Evolutionary conservation across 2,113 vertebrate species (phyloP).

Genomic region (Amia ocellicauda): DNA sequence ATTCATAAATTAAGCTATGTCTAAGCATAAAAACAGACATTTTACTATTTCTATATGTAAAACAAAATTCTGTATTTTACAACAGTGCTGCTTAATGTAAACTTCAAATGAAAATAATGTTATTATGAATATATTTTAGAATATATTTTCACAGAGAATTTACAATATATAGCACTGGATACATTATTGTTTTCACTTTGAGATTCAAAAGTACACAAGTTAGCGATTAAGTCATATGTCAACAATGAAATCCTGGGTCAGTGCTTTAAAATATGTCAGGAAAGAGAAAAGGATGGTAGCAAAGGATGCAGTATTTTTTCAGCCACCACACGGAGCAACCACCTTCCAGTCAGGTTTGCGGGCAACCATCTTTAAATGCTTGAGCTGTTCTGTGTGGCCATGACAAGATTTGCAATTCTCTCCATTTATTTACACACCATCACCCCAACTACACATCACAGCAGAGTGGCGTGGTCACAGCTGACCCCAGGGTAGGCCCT

Average conservation of each 20-base stretch:
- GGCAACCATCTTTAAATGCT: slow-evolving; percentile 88
- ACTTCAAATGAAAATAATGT: no score
- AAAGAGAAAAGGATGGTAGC: slow-evolving; percentile 45
- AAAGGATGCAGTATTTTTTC: slow-evolving; percentile 50
- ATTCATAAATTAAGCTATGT: no score
- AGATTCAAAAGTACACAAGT: slow-evolving; percentile 38
- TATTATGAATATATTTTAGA: no score
- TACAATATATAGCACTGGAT: slow-evolving; percentile 25
- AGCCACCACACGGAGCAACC: slow-evolving; percentile 62
- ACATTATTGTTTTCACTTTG: slow-evolving; percentile 44
- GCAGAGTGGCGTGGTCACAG: slow-evolving; percentile 70
- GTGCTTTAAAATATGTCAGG: slow-evolving; percentile 69
- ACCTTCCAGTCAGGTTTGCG: slow-evolving; percentile 82
- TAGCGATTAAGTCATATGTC: slow-evolving; percentile 55
- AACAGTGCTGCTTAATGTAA: no score
- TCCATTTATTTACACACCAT: slow-evolving; percentile 94
- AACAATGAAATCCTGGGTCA: slow-evolving; percentile 67
- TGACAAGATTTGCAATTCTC: slow-evolving; percentile 84
- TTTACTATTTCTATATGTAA: no score
- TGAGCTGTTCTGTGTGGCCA: slow-evolving; percentile 77
- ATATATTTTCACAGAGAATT: slow-evolving; percentile 25
- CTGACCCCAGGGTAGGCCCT: slow-evolving; percentile 84
- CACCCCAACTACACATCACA: slow-evolving; percentile 85
- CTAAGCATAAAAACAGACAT: no score
- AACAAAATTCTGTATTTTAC: no score